phyloP scores from a whole-genome alignment of 2,113 vertebrate species.

The Myxocyprinus asiaticus region DNA sequence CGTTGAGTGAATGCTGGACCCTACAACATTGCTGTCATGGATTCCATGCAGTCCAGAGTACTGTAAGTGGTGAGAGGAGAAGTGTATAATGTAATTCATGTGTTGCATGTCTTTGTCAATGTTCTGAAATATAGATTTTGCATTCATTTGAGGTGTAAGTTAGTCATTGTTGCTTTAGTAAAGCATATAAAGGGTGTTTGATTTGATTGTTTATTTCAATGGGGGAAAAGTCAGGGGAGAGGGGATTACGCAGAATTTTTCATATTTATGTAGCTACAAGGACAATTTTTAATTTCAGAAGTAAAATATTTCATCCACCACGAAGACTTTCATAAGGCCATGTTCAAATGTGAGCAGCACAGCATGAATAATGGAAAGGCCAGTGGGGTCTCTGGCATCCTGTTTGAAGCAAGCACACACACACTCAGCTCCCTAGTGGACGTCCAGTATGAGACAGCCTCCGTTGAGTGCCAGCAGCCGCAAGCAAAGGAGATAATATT shows the following conservation, averaged over 20 bases:
- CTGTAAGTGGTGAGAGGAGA: conserved; percentile 29
- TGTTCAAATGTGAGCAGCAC: conserved; percentile 50
- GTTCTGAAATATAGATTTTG: too few relatives aligned
- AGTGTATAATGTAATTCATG: neutral
- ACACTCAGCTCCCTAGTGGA: conserved; percentile 33
- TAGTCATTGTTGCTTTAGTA: neutral
- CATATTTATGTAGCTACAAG: neutral
- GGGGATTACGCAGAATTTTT: neutral
- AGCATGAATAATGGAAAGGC: conserved; percentile 73
- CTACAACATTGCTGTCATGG: conserved; percentile 21
- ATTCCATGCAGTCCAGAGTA: conserved; percentile 24
- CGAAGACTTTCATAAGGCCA: conserved; percentile 63
- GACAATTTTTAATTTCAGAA: conserved; percentile 18
- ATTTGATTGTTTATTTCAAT: neutral
- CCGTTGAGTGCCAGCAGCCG: neutral
- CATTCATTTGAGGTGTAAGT: neutral
- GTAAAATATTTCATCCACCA: conserved; percentile 21
- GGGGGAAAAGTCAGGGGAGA: too few relatives aligned
- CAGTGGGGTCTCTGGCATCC: conserved; percentile 66
- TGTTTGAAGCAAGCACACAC: conserved; percentile 62
- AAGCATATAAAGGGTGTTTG: neutral
- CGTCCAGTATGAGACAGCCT: neutral
- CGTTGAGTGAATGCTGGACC: conserved; percentile 16
- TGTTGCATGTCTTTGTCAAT: neutral
- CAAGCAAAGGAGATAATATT: conserved; percentile 21